Evolutionary conservation across 2,797 vertebrate genomes (phyloP).

Genomic region (Siniperca undulata): DNA sequence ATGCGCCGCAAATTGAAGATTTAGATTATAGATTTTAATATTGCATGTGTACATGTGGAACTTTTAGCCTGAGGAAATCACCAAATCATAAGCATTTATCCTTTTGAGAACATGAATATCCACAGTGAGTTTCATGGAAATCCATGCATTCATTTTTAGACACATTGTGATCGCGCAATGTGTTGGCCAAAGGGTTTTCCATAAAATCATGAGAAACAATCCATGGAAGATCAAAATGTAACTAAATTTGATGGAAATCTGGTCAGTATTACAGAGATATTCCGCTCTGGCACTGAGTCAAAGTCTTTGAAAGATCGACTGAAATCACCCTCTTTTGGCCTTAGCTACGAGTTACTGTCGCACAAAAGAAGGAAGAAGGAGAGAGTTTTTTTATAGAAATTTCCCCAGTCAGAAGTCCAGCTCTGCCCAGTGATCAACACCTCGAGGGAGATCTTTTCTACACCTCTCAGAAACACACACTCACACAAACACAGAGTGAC

Average conservation of each 20-base stretch:
- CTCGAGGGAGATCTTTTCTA: slow-evolving; percentile 33
- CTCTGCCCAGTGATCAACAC: slow-evolving; percentile 49
- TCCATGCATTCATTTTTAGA: neutral
- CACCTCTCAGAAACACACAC: slow-evolving; percentile 31
- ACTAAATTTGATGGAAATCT: neutral
- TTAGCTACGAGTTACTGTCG: neutral
- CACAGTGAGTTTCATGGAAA: slow-evolving; percentile 15
- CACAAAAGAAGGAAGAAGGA: slow-evolving; percentile 5
- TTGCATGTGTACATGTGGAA: neutral
- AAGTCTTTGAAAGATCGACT: neutral
- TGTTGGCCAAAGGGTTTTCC: neutral
- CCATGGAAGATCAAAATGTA: neutral
- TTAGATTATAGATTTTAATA: neutral
- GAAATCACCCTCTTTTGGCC: neutral
- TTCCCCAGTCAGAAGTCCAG: slow-evolving; percentile 49
- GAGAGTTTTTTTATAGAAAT: slow-evolving; percentile 47
- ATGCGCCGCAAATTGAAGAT: neutral
- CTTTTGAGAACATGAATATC: slow-evolving; percentile 25
- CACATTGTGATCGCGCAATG: neutral
- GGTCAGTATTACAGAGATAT: neutral
- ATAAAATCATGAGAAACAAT: slow-evolving; percentile 1
- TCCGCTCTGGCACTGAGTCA: neutral
- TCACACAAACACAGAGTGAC: slow-evolving; percentile 33
- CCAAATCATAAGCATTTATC: slow-evolving; percentile 24
- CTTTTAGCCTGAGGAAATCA: neutral